Evolutionary conservation across 2,888 invertebrate species (phyloP), one percentile per base, ranked within the genome.

Genomic region (Erebia ligea): DNA sequence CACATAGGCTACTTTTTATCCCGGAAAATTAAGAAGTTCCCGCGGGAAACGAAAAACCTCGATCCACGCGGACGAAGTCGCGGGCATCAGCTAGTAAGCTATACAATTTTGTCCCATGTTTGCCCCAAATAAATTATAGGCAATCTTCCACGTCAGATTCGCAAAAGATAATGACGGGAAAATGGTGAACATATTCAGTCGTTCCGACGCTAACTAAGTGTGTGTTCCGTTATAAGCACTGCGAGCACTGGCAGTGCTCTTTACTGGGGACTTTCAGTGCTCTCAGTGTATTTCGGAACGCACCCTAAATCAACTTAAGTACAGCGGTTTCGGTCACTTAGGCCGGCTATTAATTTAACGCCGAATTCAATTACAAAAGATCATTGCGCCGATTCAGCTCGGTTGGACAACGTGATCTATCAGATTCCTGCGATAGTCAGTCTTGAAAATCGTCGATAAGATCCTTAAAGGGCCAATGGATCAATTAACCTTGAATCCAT

Each of bases 361-460:
- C 69, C 75, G 74, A 76, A 79, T 80, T 78, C 78, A 77, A 80
- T 80, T 79, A 80, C 78, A 74, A 76, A 77, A 76, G 77, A 79
- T 78, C 79, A 76, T 76, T 76, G 69, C 63, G 68, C 74, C 71
- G 68, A 75, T 76, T 76, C 76, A 69, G 64, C 71, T 64, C 65
- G 61, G 42, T 73, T 72, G 63, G 70, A 74, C 72, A 75, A 67
- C 68, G 65, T 17, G 54, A 70, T 71, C 70, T 70, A 73, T 67
- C 66, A 65, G 65, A 67, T 66, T 62, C 67, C 65, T 69, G 69
- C 71, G 48, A 76, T 56, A 70, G 70, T 66, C 64, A 64, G 42
- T 65, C 19, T 40, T 66, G 70, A 61, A 63, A 54, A 25, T 2
- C 63, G 0, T 64, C 56, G 69, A 69, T 58, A 68, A 45, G 40